Evolutionary conservation across 1,140 invertebrate species (phyloP), one percentile per base, ranked within the genome.

Genomic region (Lycorma delicatula): DNA sequence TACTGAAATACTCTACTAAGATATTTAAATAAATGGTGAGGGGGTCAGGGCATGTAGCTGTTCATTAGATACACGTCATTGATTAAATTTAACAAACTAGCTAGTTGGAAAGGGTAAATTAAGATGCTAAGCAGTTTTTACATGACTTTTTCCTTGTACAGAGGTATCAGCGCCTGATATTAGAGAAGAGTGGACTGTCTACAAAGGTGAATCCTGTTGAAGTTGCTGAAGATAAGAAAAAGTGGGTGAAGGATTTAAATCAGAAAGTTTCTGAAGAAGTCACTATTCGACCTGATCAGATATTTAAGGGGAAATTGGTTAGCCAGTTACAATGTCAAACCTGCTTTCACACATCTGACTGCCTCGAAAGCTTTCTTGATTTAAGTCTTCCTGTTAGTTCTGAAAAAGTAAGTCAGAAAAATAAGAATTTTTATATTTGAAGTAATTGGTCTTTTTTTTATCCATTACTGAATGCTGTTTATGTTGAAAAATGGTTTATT

Each of bases 311-410:
- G 0, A 83, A 87, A 63, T 75, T 97, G 6, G 86, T 96, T 1
- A 95, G 90, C 22, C 94, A 88, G 0, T 74, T 97, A 22, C 81
- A 89, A 54, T 98, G 94, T 73, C 82, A 93, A 65, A 86, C 91
- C 49, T 97, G 95, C 71, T 77, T 84, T 53, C 81, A 92, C 74
- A 80, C 85, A 6, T 94, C 91, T 0, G 84, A 90, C 66, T 79
- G 89, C 13, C 85, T 86, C 57, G 96, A 98, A 73, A 86, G 88
- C 62, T 98, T 98, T 71, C 76, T 97, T 50, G 95, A 99, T 75
- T 77, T 98, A 51, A 96, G 93, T 60, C 73, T 98, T 51, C 92
- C 95, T 0, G 84, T 97, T 7, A 83, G 81, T 36, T 82, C 79
- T 7, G 82, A 84, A 41, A 83, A 87, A 61, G 68, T 68, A 55